Evolutionary conservation across 2,113 vertebrate genomes (phyloP), one percentile per base, ranked within the genome.

Genomic region (Romanogobio albipinnatus): DNA sequence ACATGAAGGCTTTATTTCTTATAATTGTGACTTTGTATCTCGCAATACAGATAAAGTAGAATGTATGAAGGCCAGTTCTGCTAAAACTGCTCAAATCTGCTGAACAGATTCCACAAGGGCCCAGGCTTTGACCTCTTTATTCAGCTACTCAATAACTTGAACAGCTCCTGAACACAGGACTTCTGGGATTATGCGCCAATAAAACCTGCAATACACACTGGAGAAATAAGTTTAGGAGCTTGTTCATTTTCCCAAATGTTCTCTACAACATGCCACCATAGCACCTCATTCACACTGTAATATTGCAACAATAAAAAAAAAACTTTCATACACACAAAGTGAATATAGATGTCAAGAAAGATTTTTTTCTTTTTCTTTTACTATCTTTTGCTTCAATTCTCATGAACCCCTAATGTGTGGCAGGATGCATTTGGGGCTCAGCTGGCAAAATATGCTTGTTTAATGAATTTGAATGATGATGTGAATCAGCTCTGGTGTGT

Each of bases 281-380:
- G 24, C 9, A 49, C 19, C 36, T 62, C 59, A 81, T 82, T 59
- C 85, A 62, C 39, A 56, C 87, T 81, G 76, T 81, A n/a, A 87
- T 88, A 81, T 80, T 80, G 84, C 49, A 2, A 29, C 1, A 29
- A 29, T 1, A 29, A 29, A 61, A 49, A 56, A 61, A 59, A 61
- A 86, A 75, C 87, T 77, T 58, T 84, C 85, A 76, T 76, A 84
- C 76, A 89, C 82, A 76, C 87, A 33, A 53, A 24, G 88, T 84
- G 81, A 90, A 85, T 82, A 89, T 88, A 82, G 87, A 90, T 85
- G 84, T 85, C 90, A 89, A 90, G 17, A 92, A 92, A 87, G 76
- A 83, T 88, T 62, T 71, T 77, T 90, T 91, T 92, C 5, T 15
- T 47, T 11, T 92, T 91, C 93, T 92, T 70, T 86, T 56, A 56